A percentile compares a stretch with the other conserved stretches of the same genome.
These are phyloP conservation scores for Pentamera pediparva DNA, from an alignment of 53 echinoderm and acorn worm genomes.

Conservation along the genomic window DNA sequence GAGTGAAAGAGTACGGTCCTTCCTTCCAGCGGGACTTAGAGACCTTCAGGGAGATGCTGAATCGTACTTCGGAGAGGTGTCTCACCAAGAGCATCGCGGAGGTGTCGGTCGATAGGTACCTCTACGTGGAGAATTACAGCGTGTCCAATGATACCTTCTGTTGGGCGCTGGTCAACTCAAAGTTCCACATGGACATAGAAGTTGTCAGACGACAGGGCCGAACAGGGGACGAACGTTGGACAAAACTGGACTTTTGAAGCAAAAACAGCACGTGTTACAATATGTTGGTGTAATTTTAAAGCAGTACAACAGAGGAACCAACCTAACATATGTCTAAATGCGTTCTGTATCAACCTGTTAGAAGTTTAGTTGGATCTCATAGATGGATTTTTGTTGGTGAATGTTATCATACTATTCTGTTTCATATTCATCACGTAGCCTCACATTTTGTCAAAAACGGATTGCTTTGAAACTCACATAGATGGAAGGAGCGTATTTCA, in stretches of 20 bases:
- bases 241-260: neutral
- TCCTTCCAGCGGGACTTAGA: slow-evolving; percentile 37
- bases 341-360: no score
- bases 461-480: no score
- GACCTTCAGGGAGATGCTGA: slow-evolving; percentile 33
- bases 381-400: neutral
- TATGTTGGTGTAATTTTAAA: no score
- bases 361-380: neutral
- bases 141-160: neutral
- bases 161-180: slow-evolving; percentile 16
- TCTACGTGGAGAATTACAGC: neutral
- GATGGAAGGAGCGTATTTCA: no score
- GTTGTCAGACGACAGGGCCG: slow-evolving; percentile 1
- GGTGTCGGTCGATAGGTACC: neutral
- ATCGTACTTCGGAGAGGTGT: slow-evolving; percentile 27
- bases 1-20: slow-evolving; percentile 48
- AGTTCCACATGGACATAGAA: slow-evolving; percentile 4
- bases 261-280: neutral
- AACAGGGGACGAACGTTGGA: neutral
- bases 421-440: neutral
- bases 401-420: neutral
- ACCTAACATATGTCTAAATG: no score
- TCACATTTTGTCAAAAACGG: no score
- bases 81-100: slow-evolving; percentile 4
- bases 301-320: no score